phyloP scores from a whole-genome alignment of 2,797 vertebrate species.

The Pogoniulus pusillus region DNA sequence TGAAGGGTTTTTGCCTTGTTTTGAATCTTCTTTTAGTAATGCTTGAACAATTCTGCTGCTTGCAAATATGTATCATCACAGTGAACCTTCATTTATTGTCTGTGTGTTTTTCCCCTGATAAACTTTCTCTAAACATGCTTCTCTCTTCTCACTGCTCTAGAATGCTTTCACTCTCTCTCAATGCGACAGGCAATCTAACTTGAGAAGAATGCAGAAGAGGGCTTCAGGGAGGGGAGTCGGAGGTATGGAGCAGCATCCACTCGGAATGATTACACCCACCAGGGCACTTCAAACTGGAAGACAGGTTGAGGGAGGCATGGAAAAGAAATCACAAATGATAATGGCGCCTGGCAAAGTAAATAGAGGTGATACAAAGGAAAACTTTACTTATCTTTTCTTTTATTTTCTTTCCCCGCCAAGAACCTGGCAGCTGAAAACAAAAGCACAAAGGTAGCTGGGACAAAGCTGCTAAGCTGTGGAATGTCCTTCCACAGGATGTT shows the following conservation, averaged over 20 bases:
- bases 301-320: not conserved
- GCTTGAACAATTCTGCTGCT: not conserved
- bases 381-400: not conserved
- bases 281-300: not conserved
- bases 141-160: not conserved
- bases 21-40: not conserved
- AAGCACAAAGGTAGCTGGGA: not conserved
- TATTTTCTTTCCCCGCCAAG: not conserved
- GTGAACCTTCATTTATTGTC: not conserved
- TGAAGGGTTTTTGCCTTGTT: not conserved
- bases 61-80: not conserved
- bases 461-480: conserved; percentile 32
- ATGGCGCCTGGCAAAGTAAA: not conserved
- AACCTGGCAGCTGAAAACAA: not conserved
- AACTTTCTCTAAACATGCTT: not conserved
- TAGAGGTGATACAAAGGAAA: not conserved
- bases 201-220: conserved; percentile 2
- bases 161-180: not conserved
- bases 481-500: conserved; percentile 60
- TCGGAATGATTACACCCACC: not conserved
- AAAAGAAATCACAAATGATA: not conserved
- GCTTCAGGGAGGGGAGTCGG: not conserved
- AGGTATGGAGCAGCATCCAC: not conserved
- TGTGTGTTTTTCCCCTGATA: accelerated
- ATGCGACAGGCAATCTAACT: not conserved